Evolutionary conservation across 2,113 vertebrate genomes (phyloP).

Genomic region (Pantherophis guttatus): DNA sequence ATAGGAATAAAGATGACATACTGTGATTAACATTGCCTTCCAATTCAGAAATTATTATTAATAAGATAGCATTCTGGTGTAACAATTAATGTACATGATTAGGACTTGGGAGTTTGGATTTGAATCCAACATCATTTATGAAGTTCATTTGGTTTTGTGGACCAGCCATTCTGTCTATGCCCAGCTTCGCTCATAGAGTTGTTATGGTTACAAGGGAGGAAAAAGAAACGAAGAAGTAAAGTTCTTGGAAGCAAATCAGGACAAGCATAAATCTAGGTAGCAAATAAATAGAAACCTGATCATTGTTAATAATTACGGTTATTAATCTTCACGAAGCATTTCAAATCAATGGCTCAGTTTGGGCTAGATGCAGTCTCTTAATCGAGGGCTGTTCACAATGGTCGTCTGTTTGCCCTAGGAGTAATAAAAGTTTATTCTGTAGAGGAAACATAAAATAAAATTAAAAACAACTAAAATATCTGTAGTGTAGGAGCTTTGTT

Average conservation of each 20-base stretch:
- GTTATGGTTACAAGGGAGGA: background rate
- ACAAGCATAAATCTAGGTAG: background rate
- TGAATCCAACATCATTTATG: background rate
- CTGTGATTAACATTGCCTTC: background rate
- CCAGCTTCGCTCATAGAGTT: background rate
- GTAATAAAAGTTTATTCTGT: conserved; percentile 43
- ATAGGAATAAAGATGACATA: background rate
- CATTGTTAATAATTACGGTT: background rate
- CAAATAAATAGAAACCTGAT: background rate
- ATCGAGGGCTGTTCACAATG: background rate
- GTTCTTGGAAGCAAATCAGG: background rate
- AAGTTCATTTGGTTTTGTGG: background rate
- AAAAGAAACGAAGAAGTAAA: background rate
- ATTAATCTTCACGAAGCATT: background rate
- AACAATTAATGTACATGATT: background rate
- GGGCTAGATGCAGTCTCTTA: background rate
- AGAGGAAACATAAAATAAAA: background rate
- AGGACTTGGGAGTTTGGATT: background rate
- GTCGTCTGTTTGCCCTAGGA: conserved; percentile 41
- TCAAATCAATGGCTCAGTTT: background rate
- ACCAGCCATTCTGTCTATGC: background rate
- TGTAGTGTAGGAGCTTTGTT: background rate
- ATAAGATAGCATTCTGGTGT: background rate
- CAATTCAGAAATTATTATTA: background rate
- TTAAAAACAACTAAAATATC: background rate